Evolutionary conservation across 2,113 vertebrate genomes (phyloP).

Genomic region (Gnathonemus echidnorhynchus): DNA sequence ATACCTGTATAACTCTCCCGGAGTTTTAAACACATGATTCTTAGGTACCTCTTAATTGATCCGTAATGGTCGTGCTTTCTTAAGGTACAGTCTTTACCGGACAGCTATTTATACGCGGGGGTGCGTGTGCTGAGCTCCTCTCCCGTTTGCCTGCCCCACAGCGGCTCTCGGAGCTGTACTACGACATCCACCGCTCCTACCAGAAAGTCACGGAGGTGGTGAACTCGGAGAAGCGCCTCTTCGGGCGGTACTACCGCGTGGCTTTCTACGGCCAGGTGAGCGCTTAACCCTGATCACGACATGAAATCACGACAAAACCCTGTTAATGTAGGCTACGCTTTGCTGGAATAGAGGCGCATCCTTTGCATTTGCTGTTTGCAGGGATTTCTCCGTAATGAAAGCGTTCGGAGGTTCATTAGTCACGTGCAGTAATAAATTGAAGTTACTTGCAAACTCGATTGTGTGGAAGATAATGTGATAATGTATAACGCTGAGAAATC

Average conservation of each 20-base stretch:
- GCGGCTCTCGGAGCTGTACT: slow-evolving; percentile 91
- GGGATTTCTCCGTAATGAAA: background rate
- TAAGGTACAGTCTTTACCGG: background rate
- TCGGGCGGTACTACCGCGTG: slow-evolving; percentile 91
- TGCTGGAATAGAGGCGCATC: background rate
- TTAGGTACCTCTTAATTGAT: background rate
- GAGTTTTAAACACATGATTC: background rate
- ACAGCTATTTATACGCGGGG: background rate
- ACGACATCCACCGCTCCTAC: slow-evolving; percentile 93
- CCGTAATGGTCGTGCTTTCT: background rate
- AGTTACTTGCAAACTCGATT: background rate
- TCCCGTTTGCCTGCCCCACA: slow-evolving; percentile 35
- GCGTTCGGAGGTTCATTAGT: background rate
- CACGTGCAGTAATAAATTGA: background rate
- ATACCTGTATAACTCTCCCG: background rate
- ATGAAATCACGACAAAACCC: background rate
- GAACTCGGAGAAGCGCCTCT: slow-evolving; percentile 89
- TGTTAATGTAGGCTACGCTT: background rate
- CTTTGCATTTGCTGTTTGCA: background rate
- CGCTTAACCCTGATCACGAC: background rate
- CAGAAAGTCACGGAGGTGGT: slow-evolving; percentile 95
- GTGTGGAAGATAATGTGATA: background rate
- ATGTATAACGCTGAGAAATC: background rate
- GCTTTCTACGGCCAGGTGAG: slow-evolving; percentile 96
- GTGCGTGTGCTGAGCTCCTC: background rate